These are phyloP conservation scores for Muscicapa comitata DNA, from an alignment of 2,797 vertebrate genomes.

Conservation along the genomic window DNA sequence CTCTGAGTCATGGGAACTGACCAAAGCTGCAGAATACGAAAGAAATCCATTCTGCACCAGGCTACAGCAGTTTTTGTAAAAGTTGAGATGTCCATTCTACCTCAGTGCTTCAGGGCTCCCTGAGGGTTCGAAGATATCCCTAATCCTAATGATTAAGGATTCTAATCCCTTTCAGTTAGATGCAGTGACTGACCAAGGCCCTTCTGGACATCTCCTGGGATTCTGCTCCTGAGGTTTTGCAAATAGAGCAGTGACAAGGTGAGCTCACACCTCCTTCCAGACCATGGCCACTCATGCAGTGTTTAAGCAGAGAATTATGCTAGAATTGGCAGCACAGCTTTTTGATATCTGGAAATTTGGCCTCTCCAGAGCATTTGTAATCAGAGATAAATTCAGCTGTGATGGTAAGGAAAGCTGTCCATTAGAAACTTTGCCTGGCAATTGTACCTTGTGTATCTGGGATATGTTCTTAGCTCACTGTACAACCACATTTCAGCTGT, in stretches of 20 bases:
- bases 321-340: background rate
- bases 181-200: background rate
- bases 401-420: background rate
- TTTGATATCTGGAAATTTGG: background rate
- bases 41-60: background rate
- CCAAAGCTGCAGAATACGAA: background rate
- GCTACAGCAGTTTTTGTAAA: background rate
- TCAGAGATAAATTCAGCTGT: background rate
- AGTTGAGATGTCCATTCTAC: background rate
- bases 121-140: background rate
- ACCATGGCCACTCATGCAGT: accelerated
- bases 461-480: background rate
- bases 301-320: background rate
- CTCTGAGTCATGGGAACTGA: background rate
- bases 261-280: background rate
- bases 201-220: background rate
- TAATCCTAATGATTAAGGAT: too few species aligned
- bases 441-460: accelerated
- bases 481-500: background rate
- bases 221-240: background rate
- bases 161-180: background rate
- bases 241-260: background rate
- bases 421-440: background rate
- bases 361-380: background rate
- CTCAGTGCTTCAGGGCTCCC: background rate